These are phyloP conservation scores for Muscidifurax raptorellus DNA, from an alignment of 1,140 invertebrate genomes.

Conservation along the genomic window DNA sequence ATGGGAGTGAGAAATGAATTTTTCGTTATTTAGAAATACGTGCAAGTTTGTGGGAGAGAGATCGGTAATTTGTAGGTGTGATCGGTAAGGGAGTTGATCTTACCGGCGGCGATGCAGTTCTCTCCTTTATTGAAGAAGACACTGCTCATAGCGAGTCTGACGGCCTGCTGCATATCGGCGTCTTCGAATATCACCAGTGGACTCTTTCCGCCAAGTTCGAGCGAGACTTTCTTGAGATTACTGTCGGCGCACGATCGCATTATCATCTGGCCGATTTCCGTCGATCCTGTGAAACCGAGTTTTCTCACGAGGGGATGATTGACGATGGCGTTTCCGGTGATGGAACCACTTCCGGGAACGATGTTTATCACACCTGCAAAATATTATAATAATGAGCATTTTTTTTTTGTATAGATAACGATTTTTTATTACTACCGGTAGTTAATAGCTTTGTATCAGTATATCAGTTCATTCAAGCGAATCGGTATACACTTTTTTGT, in stretches of 20 bases:
- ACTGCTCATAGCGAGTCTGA: slow-evolving; percentile 91
- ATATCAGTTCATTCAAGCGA: not conserved
- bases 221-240: slow-evolving; percentile 94
- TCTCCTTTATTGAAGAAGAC: slow-evolving; percentile 99
- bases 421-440: not conserved
- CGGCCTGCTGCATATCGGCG: slow-evolving; percentile 94
- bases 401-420: not conserved
- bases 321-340: slow-evolving; percentile 89
- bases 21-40: too few relatives aligned
- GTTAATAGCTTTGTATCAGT: not conserved
- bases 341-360: slow-evolving; percentile 86
- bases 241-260: slow-evolving; percentile 92
- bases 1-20: not conserved
- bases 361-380: slow-evolving; percentile 90
- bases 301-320: slow-evolving; percentile 90
- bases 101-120: slow-evolving; percentile 96
- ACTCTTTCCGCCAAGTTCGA: slow-evolving; percentile 97
- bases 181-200: slow-evolving; percentile 95
- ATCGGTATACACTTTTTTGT: too few relatives aligned
- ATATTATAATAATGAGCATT: too few relatives aligned
- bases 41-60: too few relatives aligned
- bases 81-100: not conserved
- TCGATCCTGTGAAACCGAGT: slow-evolving; percentile 96
- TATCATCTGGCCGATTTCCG: slow-evolving; percentile 89
- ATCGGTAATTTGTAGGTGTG: not conserved